Evolutionary conservation across 2,113 vertebrate genomes (phyloP), one percentile per base, ranked within the genome.

Genomic region (Alosa alosa): DNA sequence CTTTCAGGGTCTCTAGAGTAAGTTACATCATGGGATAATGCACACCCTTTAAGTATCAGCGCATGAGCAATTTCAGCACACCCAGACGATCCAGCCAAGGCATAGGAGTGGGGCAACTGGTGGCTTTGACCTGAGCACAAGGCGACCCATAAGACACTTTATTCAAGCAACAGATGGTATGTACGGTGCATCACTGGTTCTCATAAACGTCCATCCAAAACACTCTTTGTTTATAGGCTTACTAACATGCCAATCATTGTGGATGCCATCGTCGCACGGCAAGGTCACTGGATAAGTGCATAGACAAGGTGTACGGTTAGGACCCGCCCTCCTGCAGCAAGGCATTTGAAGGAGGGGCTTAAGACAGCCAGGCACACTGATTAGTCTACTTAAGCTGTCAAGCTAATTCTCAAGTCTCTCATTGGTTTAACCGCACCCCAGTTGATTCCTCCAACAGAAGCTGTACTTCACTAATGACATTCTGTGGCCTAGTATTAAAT

Each of bases 221-320:
- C 0, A 1, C 17, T 44, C 4, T 20, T 11, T n/a, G 5, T 82
- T 85, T 39, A 91, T 88, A 92, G 88, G 90, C 47, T 90, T 1
- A 31, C 52, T 60, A 15, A 4, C 1, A 81, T 7, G 6, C 60
- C n/a, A 22, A 75, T 90, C 86, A 25, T 1, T 49, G 36, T 11
- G 11, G 52, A 52, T 83, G 84, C 81, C 49, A 85, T 22, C 89
- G 91, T 88, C 92, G 93, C 92, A 93, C 89, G 83, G 83, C 55
- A 49, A 81, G 46, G 50, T 88, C 84, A 93, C 91, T 93, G 92
- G 6, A 20, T 72, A 64, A 86, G 20, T 57, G 46, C 3, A 25
- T n/a, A 44, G 20, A 72, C 75, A 81, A 50, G 1, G 20, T 1
- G 75, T 41, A 52, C 78, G 2, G 75, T 57, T 41, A 81, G 57